Base-by-base conservation (phyloP, 2,888 invertebrate genomes). In the Bimastos eiseni region DNA sequence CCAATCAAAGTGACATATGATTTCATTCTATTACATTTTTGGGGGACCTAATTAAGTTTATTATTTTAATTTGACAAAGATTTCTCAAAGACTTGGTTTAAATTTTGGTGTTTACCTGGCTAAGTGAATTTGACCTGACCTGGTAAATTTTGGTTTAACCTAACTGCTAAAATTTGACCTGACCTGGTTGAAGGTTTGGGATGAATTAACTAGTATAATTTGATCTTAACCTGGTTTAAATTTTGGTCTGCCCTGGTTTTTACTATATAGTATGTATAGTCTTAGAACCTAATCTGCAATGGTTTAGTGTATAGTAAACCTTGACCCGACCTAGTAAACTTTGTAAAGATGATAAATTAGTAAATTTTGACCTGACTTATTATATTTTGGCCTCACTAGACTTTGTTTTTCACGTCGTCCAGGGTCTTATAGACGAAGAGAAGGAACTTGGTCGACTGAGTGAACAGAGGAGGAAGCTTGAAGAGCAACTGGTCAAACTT, bases 361-460 rank as follows among this genome's bases (percentile, higher is more conserved):
- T 36, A 8, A 36, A 37, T 13, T 34, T 33, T 34, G 86, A 36
- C 17, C 36, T 83, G 24, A 83, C 24, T 37, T 83, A n/a, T n/a
- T 36, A 8, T 24, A 37, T 13, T 34, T 33, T 34, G 86, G 24
- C 17, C 36, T 83, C 15, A 83, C 24, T 37, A 37, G 36, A 90
- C 37, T 0, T 41, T 11, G 24, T 70, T 21, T 88, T 38, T n/a
- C 21, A 41, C 83, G 33, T 89, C 19, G 30, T 36, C n/a, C 70
- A 90, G 90, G 90, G 89, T 83, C 55, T 90, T 33, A 89, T 89
- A 55, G 89, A 90, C n/a, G 90, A 88, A 30, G 90, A 88, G 33
- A 70, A 44, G n/a, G 89, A 91, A 36, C 37, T 55, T 24, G 70
- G 55, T 21, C 90, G 89, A 33, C 89, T 91, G 41, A 70, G 6